Percentiles rank a stretch among this genome's conserved stretches.
phyloP scores from a whole-genome alignment of 2,888 invertebrate species.

The Drosophila maculinotata region DNA sequence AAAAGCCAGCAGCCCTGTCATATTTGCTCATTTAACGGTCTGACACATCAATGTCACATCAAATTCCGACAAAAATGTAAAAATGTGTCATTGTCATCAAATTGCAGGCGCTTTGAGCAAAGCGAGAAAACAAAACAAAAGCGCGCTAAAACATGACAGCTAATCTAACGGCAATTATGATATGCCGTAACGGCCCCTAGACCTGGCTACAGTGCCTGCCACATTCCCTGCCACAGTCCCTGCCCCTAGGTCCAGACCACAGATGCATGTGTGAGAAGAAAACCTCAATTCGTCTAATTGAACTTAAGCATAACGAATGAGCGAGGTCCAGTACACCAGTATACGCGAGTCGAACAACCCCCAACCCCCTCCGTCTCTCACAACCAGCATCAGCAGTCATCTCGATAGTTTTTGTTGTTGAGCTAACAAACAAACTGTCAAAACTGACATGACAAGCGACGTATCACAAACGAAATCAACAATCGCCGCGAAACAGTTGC shows the following conservation, averaged over 20 bases:
- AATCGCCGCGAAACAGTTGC: constrained; percentile 47
- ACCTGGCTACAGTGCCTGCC: too few relatives aligned
- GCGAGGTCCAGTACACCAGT: constrained; percentile 30
- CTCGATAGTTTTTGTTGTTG: constrained; percentile 40
- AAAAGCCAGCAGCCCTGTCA: constrained; percentile 57
- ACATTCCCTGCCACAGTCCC: constrained; percentile 1
- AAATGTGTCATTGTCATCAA: constrained; percentile 79
- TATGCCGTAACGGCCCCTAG: constrained; percentile 51
- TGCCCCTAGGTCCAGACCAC: constrained; percentile 31
- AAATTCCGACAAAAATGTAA: constrained; percentile 43
- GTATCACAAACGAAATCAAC: constrained; percentile 67
- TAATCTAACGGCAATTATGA: constrained; percentile 81
- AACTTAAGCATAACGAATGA: constrained; percentile 77
- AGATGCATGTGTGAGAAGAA: constrained; percentile 54
- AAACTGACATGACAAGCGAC: constrained; percentile 82
- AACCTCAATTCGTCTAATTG: constrained; percentile 80
- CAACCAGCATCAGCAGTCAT: constrained; percentile 66
- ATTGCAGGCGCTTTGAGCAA: constrained; percentile 51
- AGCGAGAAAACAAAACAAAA: constrained; percentile 41
- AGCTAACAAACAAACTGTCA: constrained; percentile 76
- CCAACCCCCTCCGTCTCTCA: constrained; percentile 7
- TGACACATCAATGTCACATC: constrained; percentile 84
- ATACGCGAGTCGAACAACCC: constrained; percentile 5
- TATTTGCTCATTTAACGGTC: constrained; percentile 82
- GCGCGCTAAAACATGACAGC: constrained; percentile 78